phyloP scores from a whole-genome alignment of 2,888 invertebrate genomes.

The Pterostichus niger region DNA sequence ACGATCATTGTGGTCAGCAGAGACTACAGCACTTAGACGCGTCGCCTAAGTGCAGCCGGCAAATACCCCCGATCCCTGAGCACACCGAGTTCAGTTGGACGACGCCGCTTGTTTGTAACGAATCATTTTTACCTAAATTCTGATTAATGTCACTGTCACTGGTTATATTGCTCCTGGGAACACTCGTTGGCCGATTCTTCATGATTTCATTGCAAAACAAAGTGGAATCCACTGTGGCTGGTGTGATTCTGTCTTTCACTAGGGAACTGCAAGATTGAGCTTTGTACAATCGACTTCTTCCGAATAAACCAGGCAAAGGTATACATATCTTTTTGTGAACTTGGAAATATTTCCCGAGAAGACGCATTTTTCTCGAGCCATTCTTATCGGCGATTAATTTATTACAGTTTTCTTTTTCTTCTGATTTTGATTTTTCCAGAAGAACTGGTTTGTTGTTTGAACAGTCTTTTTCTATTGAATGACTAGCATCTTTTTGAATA shows the following conservation, averaged over 20 bases:
- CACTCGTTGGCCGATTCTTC: conserved; percentile 76
- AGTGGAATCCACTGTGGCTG: conserved; percentile 75
- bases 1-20: conserved; percentile 76
- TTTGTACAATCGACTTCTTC: conserved; percentile 80
- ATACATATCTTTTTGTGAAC: conserved; percentile 84
- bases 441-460: conserved; percentile 67
- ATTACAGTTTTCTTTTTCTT: conserved; percentile 72
- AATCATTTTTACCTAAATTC: conserved; percentile 75
- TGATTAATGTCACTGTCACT: conserved; percentile 79
- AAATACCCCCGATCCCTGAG: conserved; percentile 78
- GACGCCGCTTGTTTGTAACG: conserved; percentile 69
- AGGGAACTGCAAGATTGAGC: conserved; percentile 83
- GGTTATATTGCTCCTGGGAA: conserved; percentile 75
- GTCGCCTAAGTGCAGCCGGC: conserved; percentile 80
- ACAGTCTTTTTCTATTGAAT: conserved; percentile 55
- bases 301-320: conserved; percentile 80
- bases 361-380: conserved; percentile 79
- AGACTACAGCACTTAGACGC: conserved; percentile 81
- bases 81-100: conserved; percentile 76
- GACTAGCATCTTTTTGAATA: conserved; percentile 67
- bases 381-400: conserved; percentile 73
- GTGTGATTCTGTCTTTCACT: conserved; percentile 78
- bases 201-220: conserved; percentile 73
- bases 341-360: conserved; percentile 85
- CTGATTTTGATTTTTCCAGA: conserved; percentile 58